phyloP scores from a whole-genome alignment of 2,888 invertebrate genomes.

The Agriopis leucophaearia region DNA sequence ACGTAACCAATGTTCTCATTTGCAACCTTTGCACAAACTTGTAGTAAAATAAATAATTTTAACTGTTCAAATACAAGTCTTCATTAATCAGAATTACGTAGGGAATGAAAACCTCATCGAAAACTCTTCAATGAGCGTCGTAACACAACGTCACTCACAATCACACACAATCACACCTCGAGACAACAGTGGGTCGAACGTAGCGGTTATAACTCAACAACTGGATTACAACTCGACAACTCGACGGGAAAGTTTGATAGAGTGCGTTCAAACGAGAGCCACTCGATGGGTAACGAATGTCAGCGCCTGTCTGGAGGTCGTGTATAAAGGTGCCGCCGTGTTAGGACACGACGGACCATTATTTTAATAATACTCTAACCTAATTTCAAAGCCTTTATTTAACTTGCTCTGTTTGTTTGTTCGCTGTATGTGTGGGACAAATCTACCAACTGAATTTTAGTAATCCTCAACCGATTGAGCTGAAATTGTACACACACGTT shows the following conservation, averaged over 20 bases:
- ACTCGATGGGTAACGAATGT: constrained; percentile 12
- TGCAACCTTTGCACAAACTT: no score
- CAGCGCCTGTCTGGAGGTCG: constrained; percentile 16
- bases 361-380: no score
- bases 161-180: background rate
- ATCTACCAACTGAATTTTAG: no score
- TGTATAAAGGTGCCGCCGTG: background rate
- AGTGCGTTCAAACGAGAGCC: background rate
- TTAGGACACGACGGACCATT: no score
- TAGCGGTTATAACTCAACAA: constrained; percentile 1
- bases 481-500: no score
- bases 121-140: background rate
- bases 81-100: background rate
- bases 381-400: no score
- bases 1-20: no score
- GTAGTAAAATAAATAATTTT: background rate
- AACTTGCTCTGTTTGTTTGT: no score
- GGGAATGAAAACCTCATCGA: background rate
- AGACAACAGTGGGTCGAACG: background rate
- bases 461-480: no score
- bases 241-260: constrained; percentile 1
- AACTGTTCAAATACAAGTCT: background rate
- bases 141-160: background rate
- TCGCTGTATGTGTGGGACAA: no score
- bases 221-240: background rate